Evolutionary conservation across 2,888 invertebrate species (phyloP).

Genomic region (Erpobdella octoculata): DNA sequence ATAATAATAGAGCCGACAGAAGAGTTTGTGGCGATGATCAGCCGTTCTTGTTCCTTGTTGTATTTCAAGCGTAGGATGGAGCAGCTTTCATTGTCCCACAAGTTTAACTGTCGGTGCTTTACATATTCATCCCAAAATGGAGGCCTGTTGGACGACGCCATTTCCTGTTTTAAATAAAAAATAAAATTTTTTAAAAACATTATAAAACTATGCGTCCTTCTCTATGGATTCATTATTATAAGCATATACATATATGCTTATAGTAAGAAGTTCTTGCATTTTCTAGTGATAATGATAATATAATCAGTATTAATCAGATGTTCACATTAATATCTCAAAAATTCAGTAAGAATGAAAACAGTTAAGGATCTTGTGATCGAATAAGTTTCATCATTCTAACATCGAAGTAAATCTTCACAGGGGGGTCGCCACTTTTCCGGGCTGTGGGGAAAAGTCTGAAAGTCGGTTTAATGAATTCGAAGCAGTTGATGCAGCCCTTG

Average conservation of each 20-base stretch:
- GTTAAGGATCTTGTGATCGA: too few species aligned
- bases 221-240: too few species aligned
- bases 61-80: conserved; percentile 47
- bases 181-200: background rate
- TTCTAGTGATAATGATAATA: too few species aligned
- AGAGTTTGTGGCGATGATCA: conserved; percentile 47
- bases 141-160: background rate
- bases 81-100: conserved; percentile 37
- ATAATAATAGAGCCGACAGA: conserved; percentile 47
- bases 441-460: conserved; percentile 48
- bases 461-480: conserved; percentile 47
- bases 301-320: too few species aligned
- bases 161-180: background rate
- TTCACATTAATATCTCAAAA: too few species aligned
- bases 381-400: conserved; percentile 30
- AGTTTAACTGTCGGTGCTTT: conserved; percentile 38
- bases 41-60: conserved; percentile 46
- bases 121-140: background rate
- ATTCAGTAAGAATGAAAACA: too few species aligned
- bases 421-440: conserved; percentile 45
- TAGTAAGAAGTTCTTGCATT: too few species aligned
- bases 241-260: too few species aligned
- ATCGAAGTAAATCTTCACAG: conserved; percentile 47
- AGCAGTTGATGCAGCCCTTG: conserved; percentile 46
- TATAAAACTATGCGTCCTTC: too few species aligned